A percentile compares a stretch with the other conserved stretches of the same genome.
These are phyloP conservation scores for Campylomormyrus tamandua DNA, from an alignment of 2,113 vertebrate genomes.

Conservation along the genomic window DNA sequence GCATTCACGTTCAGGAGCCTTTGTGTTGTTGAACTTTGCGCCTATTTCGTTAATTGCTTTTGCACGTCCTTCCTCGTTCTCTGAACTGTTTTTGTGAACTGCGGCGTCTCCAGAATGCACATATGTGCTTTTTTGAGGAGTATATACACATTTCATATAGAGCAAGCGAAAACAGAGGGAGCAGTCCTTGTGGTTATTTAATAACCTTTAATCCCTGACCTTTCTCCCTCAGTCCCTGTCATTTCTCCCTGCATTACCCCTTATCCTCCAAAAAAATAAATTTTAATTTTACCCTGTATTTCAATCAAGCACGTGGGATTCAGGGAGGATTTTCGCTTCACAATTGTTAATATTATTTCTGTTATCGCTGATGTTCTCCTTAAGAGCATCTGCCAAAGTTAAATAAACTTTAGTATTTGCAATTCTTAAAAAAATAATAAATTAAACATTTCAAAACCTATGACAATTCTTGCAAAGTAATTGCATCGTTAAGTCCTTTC, in stretches of 20 bases:
- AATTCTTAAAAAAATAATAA: constrained; percentile 98
- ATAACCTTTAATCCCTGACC: constrained; percentile 48
- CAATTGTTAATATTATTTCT: constrained; percentile 69
- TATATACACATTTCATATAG: constrained; percentile 62
- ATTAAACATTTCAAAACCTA: constrained; percentile 87
- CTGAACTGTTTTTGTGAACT: constrained; percentile 42
- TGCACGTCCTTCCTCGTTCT: constrained; percentile 7
- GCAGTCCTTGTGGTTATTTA: constrained; percentile 46
- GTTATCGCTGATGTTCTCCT: constrained; percentile 51
- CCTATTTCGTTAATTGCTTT: constrained; percentile 32
- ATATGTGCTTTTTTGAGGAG: constrained; percentile 57
- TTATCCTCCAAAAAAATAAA: constrained; percentile 55
- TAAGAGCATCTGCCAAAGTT: constrained; percentile 95
- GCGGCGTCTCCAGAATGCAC: constrained; percentile 51
- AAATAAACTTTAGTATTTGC: constrained; percentile 92
- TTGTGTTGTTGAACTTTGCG: constrained; percentile 55
- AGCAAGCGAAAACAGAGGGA: constrained; percentile 77
- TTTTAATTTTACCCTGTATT: constrained; percentile 40
- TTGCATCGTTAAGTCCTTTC: constrained; percentile 71
- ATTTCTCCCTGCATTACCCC: constrained; percentile 43
- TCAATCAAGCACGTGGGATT: constrained; percentile 58
- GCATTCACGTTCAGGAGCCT: constrained; percentile 57
- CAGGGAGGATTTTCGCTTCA: constrained; percentile 52
- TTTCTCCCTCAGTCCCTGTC: constrained; percentile 37
- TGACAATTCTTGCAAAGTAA: constrained; percentile 57